Evolutionary conservation across 2,888 invertebrate genomes (phyloP).

Genomic region (Eutolmus rufibarbis): DNA sequence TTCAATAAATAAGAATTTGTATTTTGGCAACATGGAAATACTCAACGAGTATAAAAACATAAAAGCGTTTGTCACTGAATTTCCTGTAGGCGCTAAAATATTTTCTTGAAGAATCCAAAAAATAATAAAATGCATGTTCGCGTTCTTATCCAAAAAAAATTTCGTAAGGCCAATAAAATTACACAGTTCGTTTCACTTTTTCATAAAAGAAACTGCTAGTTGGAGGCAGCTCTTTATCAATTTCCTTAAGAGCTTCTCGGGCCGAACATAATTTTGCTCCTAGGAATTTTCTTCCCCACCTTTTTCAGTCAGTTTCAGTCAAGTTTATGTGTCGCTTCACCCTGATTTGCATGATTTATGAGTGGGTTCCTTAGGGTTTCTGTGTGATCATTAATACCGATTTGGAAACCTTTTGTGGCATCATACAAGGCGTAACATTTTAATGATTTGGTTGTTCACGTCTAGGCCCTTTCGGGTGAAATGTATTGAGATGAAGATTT

Average conservation of each 20-base stretch:
- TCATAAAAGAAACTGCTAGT: not conserved
- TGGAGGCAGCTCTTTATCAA: not conserved
- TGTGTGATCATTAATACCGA: not conserved
- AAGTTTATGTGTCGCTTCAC: not conserved
- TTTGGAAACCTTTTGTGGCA: not conserved
- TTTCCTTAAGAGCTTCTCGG: not conserved
- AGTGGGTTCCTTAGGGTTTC: not conserved
- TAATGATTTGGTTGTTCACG: not conserved
- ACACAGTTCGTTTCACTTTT: not conserved
- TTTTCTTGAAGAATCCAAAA: too few species aligned
- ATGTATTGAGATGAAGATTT: not conserved
- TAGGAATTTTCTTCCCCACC: not conserved
- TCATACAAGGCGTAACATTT: not conserved
- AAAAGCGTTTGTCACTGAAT: too few species aligned
- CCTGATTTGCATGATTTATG: not conserved
- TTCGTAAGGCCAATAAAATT: not conserved
- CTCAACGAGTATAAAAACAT: too few species aligned
- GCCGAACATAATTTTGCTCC: not conserved
- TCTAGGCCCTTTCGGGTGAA: not conserved
- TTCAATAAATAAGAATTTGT: too few species aligned
- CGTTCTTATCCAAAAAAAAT: not conserved
- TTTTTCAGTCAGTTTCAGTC: not conserved
- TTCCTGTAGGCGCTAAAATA: too few species aligned
- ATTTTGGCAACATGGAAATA: too few species aligned
- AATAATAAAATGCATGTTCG: not conserved